These are phyloP conservation scores for Pristiophorus japonicus DNA, from an alignment of 2,113 vertebrate genomes.

Conservation along the genomic window DNA sequence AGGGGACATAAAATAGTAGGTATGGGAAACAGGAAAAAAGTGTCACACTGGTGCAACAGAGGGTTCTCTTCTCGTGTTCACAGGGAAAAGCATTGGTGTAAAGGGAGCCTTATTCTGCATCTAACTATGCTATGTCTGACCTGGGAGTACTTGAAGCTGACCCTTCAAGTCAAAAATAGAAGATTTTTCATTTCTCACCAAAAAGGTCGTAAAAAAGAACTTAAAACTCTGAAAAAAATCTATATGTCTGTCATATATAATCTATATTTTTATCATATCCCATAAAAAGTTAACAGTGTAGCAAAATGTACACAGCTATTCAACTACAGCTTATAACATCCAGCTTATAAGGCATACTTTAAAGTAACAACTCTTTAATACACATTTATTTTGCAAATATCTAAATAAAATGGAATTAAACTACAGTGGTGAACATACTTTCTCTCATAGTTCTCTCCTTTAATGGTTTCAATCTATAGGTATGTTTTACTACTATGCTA, in stretches of 20 bases:
- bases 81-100: background rate
- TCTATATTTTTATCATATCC: background rate
- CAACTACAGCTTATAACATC: background rate
- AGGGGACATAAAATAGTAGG: no score
- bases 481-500: background rate
- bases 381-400: background rate
- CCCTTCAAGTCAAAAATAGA: background rate
- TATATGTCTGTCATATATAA: no score
- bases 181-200: background rate
- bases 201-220: background rate
- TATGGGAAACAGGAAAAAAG: no score
- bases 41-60: background rate
- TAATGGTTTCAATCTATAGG: background rate
- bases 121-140: background rate
- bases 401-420: background rate
- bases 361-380: background rate
- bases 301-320: background rate
- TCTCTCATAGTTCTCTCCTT: background rate
- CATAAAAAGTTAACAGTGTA: background rate
- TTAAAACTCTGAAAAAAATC: background rate
- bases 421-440: background rate
- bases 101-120: background rate
- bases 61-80: background rate
- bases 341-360: background rate
- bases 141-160: background rate